Evolutionary conservation across 2,113 vertebrate species (phyloP).

Genomic region (Dipodomys stephensi): DNA sequence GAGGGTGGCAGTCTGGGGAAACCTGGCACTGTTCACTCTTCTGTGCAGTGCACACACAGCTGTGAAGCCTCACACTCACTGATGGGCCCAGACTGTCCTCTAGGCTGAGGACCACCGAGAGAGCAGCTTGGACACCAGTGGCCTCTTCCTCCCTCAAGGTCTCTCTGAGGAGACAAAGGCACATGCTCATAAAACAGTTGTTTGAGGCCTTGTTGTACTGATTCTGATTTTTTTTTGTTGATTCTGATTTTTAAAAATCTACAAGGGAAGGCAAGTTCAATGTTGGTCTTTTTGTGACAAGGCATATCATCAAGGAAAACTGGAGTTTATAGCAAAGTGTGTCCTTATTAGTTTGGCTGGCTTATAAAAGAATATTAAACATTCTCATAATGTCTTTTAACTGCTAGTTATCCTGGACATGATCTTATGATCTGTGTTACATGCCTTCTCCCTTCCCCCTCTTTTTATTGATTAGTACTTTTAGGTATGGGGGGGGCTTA

Average conservation of each 20-base stretch:
- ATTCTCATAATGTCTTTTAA: not conserved
- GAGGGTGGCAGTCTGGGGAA: not conserved
- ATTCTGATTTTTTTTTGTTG: not conserved
- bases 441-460: no score
- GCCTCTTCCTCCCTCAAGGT: not conserved
- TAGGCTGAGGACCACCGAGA: no score
- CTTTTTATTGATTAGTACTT: no score
- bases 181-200: not conserved
- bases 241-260: not conserved
- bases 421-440: no score
- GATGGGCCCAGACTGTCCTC: not conserved
- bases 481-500: no score
- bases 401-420: not conserved
- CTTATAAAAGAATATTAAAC: no score
- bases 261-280: not conserved
- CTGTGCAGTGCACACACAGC: no score
- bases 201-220: not conserved
- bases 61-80: not conserved
- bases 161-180: not conserved
- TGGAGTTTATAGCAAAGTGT: slow-evolving; percentile 8
- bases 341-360: not conserved
- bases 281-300: not conserved
- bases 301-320: not conserved
- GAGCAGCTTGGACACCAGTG: no score
- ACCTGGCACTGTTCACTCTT: no score